Conservation (phyloP, 1,140 invertebrate species). For the Trichomalopsis sarcophagae region DNA sequence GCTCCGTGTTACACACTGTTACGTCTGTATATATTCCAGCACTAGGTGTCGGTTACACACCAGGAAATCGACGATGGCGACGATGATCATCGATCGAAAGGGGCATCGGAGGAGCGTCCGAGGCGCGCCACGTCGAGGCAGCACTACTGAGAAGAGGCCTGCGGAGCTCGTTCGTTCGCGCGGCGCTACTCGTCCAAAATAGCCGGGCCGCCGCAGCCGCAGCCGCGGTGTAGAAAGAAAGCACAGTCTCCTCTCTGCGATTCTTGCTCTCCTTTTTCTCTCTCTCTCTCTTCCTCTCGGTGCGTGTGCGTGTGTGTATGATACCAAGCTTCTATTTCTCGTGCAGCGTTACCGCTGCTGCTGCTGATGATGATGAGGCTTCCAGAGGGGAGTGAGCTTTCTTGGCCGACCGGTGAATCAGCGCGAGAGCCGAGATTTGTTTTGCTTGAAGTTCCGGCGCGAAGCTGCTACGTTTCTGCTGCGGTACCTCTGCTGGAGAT, state of each 20-base stretch:
- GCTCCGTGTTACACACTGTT: no score
- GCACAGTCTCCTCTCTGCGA: slow-evolving; percentile 1
- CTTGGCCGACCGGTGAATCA: not conserved
- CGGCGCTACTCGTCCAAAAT: slow-evolving; percentile 70
- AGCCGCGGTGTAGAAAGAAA: slow-evolving; percentile 65
- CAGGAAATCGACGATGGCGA: not conserved
- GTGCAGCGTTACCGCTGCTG: not conserved
- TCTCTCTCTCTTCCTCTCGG: not conserved
- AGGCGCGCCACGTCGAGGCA: slow-evolving; percentile 31
- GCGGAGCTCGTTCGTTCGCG: slow-evolving; percentile 62
- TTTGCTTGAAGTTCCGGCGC: not conserved
- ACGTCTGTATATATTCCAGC: no score
- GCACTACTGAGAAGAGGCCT: slow-evolving; percentile 29
- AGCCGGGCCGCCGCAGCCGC: slow-evolving; percentile 60
- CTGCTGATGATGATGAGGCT: not conserved
- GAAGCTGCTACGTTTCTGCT: not conserved
- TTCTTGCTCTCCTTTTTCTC: slow-evolving; percentile 7
- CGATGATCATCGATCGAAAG: not conserved
- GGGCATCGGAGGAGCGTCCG: slow-evolving; percentile 2
- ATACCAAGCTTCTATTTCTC: slow-evolving; percentile 1
- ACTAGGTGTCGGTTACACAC: no score
- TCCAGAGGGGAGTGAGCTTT: slow-evolving; percentile 1
- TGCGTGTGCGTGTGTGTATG: not conserved
- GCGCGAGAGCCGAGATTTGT: not conserved
- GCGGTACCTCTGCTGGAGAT: no score